These are phyloP conservation scores for Xylocampa areola DNA, from an alignment of 2,888 invertebrate genomes.

Conservation along the genomic window DNA sequence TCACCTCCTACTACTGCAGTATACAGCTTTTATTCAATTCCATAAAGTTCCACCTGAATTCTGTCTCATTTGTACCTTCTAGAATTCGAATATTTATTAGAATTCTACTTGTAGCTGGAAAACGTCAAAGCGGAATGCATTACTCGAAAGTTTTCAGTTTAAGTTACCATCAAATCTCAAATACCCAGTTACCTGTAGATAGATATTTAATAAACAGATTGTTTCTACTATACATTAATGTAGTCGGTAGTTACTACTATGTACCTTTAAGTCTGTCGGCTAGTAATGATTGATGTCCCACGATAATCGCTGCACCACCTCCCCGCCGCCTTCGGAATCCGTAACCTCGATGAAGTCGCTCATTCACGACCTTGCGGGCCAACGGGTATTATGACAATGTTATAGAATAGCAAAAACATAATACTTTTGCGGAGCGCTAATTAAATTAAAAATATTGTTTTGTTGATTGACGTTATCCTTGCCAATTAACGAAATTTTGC, in stretches of 20 bases:
- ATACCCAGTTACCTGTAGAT: too few relatives aligned
- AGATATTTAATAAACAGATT: constrained; percentile 1
- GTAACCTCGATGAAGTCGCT: constrained; percentile 45
- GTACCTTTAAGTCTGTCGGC: constrained; percentile 21
- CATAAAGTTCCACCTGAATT: constrained; percentile 8
- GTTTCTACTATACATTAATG: not conserved
- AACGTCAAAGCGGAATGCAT: not conserved
- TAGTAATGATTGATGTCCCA: constrained; percentile 39
- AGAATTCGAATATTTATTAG: not conserved
- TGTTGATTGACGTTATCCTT: constrained; percentile 38
- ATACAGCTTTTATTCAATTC: constrained; percentile 13
- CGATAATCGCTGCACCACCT: constrained; percentile 36
- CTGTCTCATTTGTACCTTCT: constrained; percentile 15
- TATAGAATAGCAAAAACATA: constrained; percentile 12
- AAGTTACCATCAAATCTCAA: too few relatives aligned
- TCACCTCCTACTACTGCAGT: not conserved
- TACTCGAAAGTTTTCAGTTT: not conserved
- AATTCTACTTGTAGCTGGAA: too few relatives aligned
- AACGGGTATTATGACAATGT: constrained; percentile 35
- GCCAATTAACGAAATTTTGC: constrained; percentile 41
- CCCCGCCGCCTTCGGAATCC: constrained; percentile 33
- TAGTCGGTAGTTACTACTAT: not conserved
- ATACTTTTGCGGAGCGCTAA: constrained; percentile 18
- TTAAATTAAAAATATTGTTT: constrained; percentile 31
- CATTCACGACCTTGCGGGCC: constrained; percentile 35